Base-by-base conservation (phyloP, 2,888 invertebrate genomes). In the Pemphredon lugubris region DNA sequence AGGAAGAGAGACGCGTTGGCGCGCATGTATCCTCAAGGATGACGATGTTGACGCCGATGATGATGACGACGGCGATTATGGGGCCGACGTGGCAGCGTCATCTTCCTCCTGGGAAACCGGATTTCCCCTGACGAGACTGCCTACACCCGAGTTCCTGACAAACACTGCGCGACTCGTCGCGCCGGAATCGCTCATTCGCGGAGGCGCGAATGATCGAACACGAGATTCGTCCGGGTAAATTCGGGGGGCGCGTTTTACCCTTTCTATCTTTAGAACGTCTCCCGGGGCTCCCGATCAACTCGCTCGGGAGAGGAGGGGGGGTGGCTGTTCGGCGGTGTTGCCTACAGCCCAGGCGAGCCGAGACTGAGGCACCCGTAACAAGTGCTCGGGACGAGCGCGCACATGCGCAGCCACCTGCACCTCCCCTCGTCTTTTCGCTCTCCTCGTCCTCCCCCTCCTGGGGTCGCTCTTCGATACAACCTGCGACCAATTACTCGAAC, bases 291-390 rank as follows among this genome's bases (percentile, higher is more conserved):
- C 64, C 39, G 37, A n/a, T n/a, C n/a, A n/a, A n/a, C n/a, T n/a
- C n/a, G n/a, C n/a, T 40, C 20, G 39, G 21, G 61, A 42, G 64
- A 45, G 50, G 14, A 61, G 54, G 70, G 50, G 42, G 66, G 39
- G 55, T 69, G 51, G 47, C 47, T 42, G 13, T 82, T 63, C 70
- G 71, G 48, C 63, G 73, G 81, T 86, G 83, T 82, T 86, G 85
- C 85, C 83, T 83, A 83, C 75, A 84, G 86, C 88, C 88, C 88
- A 87, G 88, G 85, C 87, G 83, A 88, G 85, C 87, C 86, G 86
- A 86, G 85, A 88, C 88, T 88, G 87, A 85, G 82, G 79, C 83
- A 73, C 81, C 85, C 82, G 81, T 83, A 85, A 86, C 84, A 86
- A 86, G 84, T 82, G 75, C 76, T 81, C 73, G 73, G 63, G 73